Evolutionary conservation across 2,113 vertebrate genomes (phyloP), one percentile per base, ranked within the genome.

Genomic region (Mustela nigripes): DNA sequence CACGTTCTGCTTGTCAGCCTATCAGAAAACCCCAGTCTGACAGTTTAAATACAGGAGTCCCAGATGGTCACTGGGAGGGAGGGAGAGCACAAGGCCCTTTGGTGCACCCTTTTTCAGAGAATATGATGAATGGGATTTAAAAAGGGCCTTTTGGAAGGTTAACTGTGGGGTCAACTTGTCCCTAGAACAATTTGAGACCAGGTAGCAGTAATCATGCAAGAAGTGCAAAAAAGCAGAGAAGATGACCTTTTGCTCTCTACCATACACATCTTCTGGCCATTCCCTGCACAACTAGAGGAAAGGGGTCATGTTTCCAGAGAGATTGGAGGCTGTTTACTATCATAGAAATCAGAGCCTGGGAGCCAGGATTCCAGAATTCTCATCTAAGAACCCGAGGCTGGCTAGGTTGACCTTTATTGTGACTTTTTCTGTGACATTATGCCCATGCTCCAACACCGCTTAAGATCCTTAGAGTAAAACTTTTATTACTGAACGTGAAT

Each of bases 331-430:
- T 78, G 26, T 33, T 82, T 93, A 73, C 65, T 93, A 53, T 81
- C 22, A 19, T 53, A 92, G 67, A 96, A 90, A 74, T 86, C 89
- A 91, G n/a, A 12, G 31, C 36, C 48, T 88, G 19, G 36, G 39
- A 91, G 21, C 36, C 50, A 65, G 86, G 21, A 56, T 71, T 94
- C 36, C 63, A 94, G 67, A 80, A 33, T 94, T 83, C 89, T 94
- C 33, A 76, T 71, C 50, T 50, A 65, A 83, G 93, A 97, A 92
- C 36, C 56, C 31, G 10, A 94, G 5, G 26, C 82, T 80, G 33
- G 14, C 62, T 91, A 93, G 31, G 31, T 81, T 95, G 91, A 96
- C 42, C n/a, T 81, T 95, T 88, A 87, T 24, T 84, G n/a, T 93
- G 87, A 96, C 73, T 93, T 92, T 80, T 74, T 82, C 2, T 71